Evolutionary conservation across 2,888 invertebrate species (phyloP).

Genomic region (Aelia acuminata): DNA sequence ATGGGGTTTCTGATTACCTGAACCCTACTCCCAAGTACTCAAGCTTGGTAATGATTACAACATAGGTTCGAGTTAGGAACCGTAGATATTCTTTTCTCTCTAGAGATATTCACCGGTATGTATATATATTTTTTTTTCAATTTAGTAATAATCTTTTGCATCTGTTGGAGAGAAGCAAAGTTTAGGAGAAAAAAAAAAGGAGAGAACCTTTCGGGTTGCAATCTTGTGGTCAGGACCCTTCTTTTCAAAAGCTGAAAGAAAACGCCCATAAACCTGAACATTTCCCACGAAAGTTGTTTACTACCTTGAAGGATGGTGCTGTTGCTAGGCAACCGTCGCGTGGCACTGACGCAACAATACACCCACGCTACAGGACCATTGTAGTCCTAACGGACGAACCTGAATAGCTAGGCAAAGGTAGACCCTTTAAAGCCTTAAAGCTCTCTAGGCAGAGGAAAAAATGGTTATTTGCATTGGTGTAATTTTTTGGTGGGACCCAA

Average conservation of each 20-base stretch:
- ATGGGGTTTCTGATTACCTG: too few relatives aligned
- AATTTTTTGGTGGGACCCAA: background rate
- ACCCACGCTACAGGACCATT: constrained; percentile 29
- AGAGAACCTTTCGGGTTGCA: background rate
- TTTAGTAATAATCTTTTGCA: too few relatives aligned
- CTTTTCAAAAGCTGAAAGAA: constrained; percentile 33
- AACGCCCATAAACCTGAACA: background rate
- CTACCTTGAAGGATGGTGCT: constrained; percentile 18
- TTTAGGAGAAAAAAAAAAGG: background rate
- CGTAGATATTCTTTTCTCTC: too few relatives aligned
- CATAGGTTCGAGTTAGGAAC: too few relatives aligned
- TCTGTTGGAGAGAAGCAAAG: background rate
- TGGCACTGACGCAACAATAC: constrained; percentile 37
- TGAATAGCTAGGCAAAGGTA: constrained; percentile 15
- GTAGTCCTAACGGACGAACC: constrained; percentile 44
- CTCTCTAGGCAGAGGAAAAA: background rate
- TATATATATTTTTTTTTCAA: too few relatives aligned
- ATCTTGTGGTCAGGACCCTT: background rate
- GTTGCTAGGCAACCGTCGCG: constrained; percentile 39
- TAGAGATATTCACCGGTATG: too few relatives aligned
- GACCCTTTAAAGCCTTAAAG: constrained; percentile 39
- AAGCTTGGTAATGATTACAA: too few relatives aligned
- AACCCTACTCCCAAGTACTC: too few relatives aligned
- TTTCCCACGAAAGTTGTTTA: constrained; percentile 47
- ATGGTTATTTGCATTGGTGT: constrained; percentile 28